Evolutionary conservation across 2,797 vertebrate genomes (phyloP).

Genomic region (Chaunax sp.): DNA sequence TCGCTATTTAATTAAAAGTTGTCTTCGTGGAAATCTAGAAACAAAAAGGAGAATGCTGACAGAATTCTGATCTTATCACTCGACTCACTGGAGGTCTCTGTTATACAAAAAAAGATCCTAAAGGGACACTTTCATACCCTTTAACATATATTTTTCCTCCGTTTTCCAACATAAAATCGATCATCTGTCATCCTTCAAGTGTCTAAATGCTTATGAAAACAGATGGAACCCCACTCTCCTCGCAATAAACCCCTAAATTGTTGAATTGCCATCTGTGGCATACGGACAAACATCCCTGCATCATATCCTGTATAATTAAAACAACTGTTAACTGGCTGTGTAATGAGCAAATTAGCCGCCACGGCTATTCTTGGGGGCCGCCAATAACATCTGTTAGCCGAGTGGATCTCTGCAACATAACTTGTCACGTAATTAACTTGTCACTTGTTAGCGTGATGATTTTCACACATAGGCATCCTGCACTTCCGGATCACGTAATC

Average conservation of each 20-base stretch:
- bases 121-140: constrained; percentile 40
- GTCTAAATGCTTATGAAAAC: too few species aligned
- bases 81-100: not conserved
- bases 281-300: constrained; percentile 32
- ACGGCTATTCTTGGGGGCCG: constrained; percentile 78
- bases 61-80: constrained; percentile 34
- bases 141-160: not conserved
- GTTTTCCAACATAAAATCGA: too few species aligned
- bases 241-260: not conserved
- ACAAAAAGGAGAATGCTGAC: constrained; percentile 43
- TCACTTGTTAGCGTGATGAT: constrained; percentile 83
- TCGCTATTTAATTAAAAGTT: constrained; percentile 46
- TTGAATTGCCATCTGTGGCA: constrained; percentile 18
- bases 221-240: constrained; percentile 11
- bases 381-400: constrained; percentile 72
- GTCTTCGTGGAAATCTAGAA: constrained; percentile 35
- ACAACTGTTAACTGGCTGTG: constrained; percentile 39
- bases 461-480: constrained; percentile 84
- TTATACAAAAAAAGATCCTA: constrained; percentile 13
- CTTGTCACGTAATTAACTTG: constrained; percentile 93
- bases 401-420: constrained; percentile 79
- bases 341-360: constrained; percentile 70
- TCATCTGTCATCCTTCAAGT: too few species aligned
- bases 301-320: constrained; percentile 31
- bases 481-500: constrained; percentile 80